A percentile compares a stretch with the other conserved stretches of the same genome.
Evolutionary conservation across 2,888 invertebrate species (phyloP).

Genomic region (Lasioglossum zephyrum): DNA sequence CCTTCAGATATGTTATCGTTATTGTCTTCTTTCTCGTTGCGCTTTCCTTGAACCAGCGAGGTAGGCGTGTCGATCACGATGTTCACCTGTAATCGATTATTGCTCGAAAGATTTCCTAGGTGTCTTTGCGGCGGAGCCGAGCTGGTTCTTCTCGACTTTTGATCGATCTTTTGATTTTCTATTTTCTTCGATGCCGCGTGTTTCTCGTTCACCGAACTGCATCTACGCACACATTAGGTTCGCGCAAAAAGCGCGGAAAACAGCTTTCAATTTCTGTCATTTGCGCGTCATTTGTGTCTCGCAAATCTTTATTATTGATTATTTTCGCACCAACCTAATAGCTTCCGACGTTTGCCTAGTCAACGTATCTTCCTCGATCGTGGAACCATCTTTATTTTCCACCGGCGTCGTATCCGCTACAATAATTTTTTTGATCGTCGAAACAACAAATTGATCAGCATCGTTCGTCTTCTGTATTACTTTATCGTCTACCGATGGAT

Average conservation of each 20-base stretch:
- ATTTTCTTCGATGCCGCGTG: conserved; percentile 1
- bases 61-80: conserved; percentile 76
- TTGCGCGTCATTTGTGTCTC: neutral
- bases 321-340: neutral
- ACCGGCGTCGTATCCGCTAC: neutral
- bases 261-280: neutral
- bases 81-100: conserved; percentile 73
- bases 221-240: neutral
- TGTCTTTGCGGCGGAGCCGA: conserved; percentile 79
- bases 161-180: conserved; percentile 30
- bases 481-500: neutral
- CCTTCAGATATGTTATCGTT: conserved; percentile 24
- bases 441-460: neutral
- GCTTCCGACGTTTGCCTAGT: conserved; percentile 18
- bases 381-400: neutral
- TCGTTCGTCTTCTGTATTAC: neutral
- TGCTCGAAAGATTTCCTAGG: conserved; percentile 48
- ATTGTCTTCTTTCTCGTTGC: conserved; percentile 36
- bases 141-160: conserved; percentile 70
- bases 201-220: conserved; percentile 44
- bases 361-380: neutral
- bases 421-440: neutral
- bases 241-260: neutral
- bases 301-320: neutral
- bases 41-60: conserved; percentile 33